These are phyloP conservation scores for Drosophila mettleri DNA, from an alignment of 2,888 invertebrate species.

Conservation along the genomic window DNA sequence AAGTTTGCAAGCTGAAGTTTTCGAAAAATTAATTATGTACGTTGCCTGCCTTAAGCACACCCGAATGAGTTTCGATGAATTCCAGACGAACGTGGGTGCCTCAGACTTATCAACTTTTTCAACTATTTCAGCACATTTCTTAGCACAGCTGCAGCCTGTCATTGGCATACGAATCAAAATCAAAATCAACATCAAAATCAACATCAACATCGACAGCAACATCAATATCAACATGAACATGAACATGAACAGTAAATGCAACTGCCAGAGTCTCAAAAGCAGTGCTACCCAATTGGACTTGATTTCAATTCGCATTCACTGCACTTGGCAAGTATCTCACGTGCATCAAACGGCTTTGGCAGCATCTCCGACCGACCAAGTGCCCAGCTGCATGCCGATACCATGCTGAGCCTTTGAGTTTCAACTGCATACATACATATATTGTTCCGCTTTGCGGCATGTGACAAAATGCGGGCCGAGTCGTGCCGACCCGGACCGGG, in stretches of 20 bases:
- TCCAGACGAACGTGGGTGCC: background rate
- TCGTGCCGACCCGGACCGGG: background rate
- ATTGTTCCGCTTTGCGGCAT: constrained; percentile 38
- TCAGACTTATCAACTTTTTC: constrained; percentile 19
- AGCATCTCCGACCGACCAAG: constrained; percentile 15
- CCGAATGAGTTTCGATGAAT: constrained; percentile 12
- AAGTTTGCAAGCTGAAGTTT: constrained; percentile 14
- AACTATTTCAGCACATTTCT: background rate
- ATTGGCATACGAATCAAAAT: constrained; percentile 20
- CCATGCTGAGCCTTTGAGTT: constrained; percentile 4
- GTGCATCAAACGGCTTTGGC: constrained; percentile 21
- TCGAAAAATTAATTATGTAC: constrained; percentile 17
- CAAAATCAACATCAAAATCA: constrained; percentile 42
- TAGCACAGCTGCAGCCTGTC: background rate
- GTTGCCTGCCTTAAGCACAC: constrained; percentile 2
- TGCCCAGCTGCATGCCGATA: constrained; percentile 5
- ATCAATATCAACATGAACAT: constrained; percentile 10
- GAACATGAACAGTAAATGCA: constrained; percentile 15
- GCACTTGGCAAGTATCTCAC: constrained; percentile 15
- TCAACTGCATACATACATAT: constrained; percentile 26
- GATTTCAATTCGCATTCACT: constrained; percentile 34
- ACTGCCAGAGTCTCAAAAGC: constrained; percentile 14
- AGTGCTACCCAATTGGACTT: constrained; percentile 42
- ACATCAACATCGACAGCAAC: constrained; percentile 5
- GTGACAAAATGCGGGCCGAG: constrained; percentile 12